Base-by-base conservation (phyloP, 2,797 vertebrate species). In the Aplochiton taeniatus region DNA sequence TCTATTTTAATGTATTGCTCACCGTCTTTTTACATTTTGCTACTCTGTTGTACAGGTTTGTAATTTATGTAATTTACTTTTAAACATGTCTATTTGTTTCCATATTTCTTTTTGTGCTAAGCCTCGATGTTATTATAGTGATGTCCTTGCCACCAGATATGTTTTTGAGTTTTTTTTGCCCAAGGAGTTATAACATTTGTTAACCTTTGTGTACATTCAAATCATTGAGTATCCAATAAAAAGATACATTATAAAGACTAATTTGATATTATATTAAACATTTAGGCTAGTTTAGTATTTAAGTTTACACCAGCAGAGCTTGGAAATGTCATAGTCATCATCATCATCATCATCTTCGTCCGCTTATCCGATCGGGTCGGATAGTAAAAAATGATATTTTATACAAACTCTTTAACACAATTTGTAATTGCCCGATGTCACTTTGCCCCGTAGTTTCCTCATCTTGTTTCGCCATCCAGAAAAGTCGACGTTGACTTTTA, bases 41-140 rank as follows among this genome's bases (percentile, higher is more conserved):
- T 88, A 89, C 84, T 68, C 60, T 91, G 86, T 91, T 95, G 88
- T 94, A 95, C 89, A 93, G 89, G 91, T 85, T 76, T 95, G 88
- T 96, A 95, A 95, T 94, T 96, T 95, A 96, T 90, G 77, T 94
- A 90, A 91, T 90, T 91, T 87, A 81, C 83, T 90, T 87, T 90
- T 84, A 83, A 91, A 87, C 85, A 65, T 79, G 85, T 79, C 91
- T 89, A 90, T 87, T 91, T 93, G 76, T 84, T 85, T 89, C 83
- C 83, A 51, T 69, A 75, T 79, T 78, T 75, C 82, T 75, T 79
- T 71, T 63, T 50, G 63, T 74, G 72, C 83, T 72, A 85, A 68
- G 31, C 88, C 86, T 87, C 87, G 49, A 70, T 75, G 45, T 83
- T 81, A 70, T 77, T 82, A 79, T 68, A 61, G 66, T 79, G 75